A percentile compares a stretch with the other conserved stretches of the same genome.
Evolutionary conservation across 2,113 vertebrate genomes (phyloP).

Genomic region (Ammodytes dubius): DNA sequence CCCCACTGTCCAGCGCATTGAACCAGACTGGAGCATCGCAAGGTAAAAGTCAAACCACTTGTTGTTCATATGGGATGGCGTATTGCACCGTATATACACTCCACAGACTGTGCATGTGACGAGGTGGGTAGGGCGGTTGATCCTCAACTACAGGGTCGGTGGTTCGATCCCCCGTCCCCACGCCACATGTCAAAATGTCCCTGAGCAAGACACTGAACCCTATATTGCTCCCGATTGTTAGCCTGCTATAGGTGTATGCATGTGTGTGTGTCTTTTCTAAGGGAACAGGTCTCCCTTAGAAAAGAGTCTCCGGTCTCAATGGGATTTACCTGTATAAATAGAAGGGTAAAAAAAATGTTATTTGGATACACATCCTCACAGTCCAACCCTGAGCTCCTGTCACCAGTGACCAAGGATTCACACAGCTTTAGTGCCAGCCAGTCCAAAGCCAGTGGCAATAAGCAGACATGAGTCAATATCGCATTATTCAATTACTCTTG

Average conservation of each 20-base stretch:
- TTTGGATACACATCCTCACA: background rate
- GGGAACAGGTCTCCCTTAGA: too few species aligned
- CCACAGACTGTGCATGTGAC: background rate
- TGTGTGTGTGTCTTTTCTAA: too few species aligned
- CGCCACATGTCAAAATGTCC: too few species aligned
- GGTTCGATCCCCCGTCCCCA: too few species aligned
- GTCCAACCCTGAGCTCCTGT: background rate
- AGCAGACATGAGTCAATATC: constrained; percentile 68
- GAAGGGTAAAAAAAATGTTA: background rate
- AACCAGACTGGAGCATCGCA: constrained; percentile 98
- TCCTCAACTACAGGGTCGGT: too few species aligned
- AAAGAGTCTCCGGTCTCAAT: too few species aligned
- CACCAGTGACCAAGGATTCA: background rate
- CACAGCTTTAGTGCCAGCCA: constrained; percentile 24
- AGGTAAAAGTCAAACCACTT: constrained; percentile 83
- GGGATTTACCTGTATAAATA: too few species aligned
- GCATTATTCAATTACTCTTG: constrained; percentile 66
- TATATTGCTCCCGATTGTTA: too few species aligned
- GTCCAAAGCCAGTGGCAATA: constrained; percentile 39
- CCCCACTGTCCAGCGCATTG: constrained; percentile 93
- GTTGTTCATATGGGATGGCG: background rate
- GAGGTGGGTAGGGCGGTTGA: too few species aligned
- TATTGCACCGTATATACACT: background rate
- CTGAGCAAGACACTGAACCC: too few species aligned
- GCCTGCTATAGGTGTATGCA: too few species aligned